Evolutionary conservation across 2,888 invertebrate species (phyloP).

Genomic region (Uloborus plumipes): DNA sequence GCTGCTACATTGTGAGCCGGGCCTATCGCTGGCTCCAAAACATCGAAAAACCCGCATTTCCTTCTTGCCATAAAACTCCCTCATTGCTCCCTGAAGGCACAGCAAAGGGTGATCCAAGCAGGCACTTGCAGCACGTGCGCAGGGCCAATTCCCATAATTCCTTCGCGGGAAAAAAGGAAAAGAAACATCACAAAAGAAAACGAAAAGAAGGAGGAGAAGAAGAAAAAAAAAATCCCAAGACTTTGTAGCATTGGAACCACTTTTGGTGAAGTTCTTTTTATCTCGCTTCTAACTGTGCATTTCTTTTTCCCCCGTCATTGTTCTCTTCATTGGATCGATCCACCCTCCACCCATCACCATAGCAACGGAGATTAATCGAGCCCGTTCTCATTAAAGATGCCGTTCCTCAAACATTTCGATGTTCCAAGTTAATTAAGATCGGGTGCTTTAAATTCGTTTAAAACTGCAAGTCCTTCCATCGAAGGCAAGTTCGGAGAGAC

Average conservation of each 20-base stretch:
- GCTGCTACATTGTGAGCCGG: conserved; percentile 59
- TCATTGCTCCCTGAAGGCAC: conserved; percentile 61
- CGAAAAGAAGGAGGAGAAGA: conserved; percentile 18
- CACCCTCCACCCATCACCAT: conserved; percentile 46
- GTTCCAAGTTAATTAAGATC: conserved; percentile 60
- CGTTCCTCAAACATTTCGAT: conserved; percentile 64
- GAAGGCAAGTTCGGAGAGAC: conserved; percentile 47
- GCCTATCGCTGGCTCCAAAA: conserved; percentile 44
- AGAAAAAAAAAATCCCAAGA: conserved; percentile 39
- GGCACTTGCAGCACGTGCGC: conserved; percentile 60
- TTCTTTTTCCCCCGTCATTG: conserved; percentile 35
- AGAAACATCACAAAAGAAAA: conserved; percentile 23
- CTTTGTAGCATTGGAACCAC: conserved; percentile 59
- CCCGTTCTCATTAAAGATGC: conserved; percentile 60
- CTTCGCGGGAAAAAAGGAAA: conserved; percentile 42
- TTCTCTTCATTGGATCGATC: conserved; percentile 55
- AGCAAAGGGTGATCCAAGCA: conserved; percentile 60
- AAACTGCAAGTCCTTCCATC: conserved; percentile 41
- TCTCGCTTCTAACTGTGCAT: conserved; percentile 43
- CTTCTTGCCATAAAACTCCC: conserved; percentile 59
- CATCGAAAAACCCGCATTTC: conserved; percentile 52
- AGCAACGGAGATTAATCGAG: conserved; percentile 63
- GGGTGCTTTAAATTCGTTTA: conserved; percentile 64
- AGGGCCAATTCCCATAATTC: conserved; percentile 63
- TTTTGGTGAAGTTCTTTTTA: conserved; percentile 62